Percentiles rank a stretch among this genome's conserved stretches.
phyloP scores from a whole-genome alignment of 2,797 vertebrate species.

The Chloroceryle inda region DNA sequence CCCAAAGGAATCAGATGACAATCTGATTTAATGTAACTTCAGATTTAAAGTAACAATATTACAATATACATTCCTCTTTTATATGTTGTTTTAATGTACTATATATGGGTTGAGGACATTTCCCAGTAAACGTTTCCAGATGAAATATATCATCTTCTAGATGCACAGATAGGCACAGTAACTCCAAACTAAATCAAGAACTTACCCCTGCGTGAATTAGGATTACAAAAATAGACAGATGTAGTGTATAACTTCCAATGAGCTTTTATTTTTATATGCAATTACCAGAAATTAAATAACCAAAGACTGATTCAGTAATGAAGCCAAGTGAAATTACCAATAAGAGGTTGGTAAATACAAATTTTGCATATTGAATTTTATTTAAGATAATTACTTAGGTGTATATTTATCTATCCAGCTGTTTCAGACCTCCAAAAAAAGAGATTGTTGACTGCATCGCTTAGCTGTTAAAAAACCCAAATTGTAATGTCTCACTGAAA shows the following conservation, averaged over 20 bases:
- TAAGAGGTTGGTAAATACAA: conserved; percentile 22
- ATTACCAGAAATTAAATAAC: conserved; percentile 58
- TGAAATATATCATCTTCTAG: conserved; percentile 70
- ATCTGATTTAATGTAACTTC: conserved; percentile 64
- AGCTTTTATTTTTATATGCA: conserved; percentile 44
- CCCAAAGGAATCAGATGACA: conserved; percentile 58
- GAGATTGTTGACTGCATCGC: background rate
- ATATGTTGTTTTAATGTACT: conserved; percentile 63
- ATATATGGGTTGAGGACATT: conserved; percentile 49
- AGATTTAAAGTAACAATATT: conserved; percentile 63
- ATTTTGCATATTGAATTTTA: conserved; percentile 34
- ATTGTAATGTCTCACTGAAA: background rate
- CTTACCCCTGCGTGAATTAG: background rate
- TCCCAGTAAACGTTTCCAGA: conserved; percentile 66
- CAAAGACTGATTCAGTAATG: conserved; percentile 16
- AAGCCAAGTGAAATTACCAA: background rate
- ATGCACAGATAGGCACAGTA: conserved; percentile 59
- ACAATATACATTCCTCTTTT: conserved; percentile 50
- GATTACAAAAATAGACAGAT: conserved; percentile 46
- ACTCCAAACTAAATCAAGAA: conserved; percentile 58
- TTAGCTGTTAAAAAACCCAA: background rate
- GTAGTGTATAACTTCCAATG: conserved; percentile 8
- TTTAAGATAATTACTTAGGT: conserved; percentile 16
- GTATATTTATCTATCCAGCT: background rate
- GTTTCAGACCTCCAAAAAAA: background rate